Evolutionary conservation across 1,140 invertebrate genomes (phyloP), one percentile per base, ranked within the genome.

Genomic region (Aradophagus sp.): DNA sequence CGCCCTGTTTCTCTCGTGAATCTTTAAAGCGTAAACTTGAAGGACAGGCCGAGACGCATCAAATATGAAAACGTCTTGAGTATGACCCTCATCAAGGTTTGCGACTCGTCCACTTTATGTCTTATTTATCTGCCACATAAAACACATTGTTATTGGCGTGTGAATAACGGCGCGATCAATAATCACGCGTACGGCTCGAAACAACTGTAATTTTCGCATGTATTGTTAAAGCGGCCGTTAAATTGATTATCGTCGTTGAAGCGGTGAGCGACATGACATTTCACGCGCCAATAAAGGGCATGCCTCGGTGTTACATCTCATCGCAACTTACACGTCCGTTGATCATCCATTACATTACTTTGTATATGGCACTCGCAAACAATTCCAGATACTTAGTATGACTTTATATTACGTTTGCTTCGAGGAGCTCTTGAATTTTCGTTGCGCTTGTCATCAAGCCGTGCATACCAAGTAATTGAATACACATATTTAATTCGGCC

Each of bases 381-480:
- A 62, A 52, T 45, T 39, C 13, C 45, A 38, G 34, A 62, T 27
- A 56, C 29, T 67, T 72, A 44, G 48, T 52, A 34, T 55, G 42
- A 16, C 76, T 73, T 73, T 78, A 68, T 34, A 14, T 34, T 65
- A 45, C 44, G 69, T 77, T 75, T 56, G 78, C 77, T 76, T 76
- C 53, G 50, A 75, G 13, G 53, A 52, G 47, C 62, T 62, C 36
- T 23, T 73, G 38, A 68, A 31, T 74, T 69, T 68, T 74, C 63
- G 77, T 78, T 78, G 75, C 77, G 79, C 77, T 79, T 78, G 45
- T 44, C 41, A 44, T 69, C 17, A 53, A 61, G 75, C 75, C 76
- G 61, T 75, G 78, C 73, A 68, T 78, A 77, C 73, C 76, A 73
- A 78, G 77, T 66, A 27, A 8, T 5, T 42, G n/a, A n/a, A n/a